Conservation (phyloP, 2,113 vertebrate species). For the Gnathonemus longibarbis region DNA sequence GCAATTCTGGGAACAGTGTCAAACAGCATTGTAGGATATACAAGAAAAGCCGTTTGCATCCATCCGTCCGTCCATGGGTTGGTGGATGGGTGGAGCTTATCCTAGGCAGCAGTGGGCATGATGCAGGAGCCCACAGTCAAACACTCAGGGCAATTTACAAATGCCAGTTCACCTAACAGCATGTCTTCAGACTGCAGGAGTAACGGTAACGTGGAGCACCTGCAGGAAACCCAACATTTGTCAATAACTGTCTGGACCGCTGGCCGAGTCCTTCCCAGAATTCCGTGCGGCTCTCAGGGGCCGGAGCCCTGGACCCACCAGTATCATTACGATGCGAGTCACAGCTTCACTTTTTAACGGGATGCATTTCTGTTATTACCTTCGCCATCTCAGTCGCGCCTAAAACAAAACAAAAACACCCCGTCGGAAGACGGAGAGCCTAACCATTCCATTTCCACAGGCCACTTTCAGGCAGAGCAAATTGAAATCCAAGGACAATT, state of each 20-base stretch:
- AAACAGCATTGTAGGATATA: neutral
- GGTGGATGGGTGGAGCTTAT: neutral
- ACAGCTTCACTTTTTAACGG: neutral
- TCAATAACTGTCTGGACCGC: neutral
- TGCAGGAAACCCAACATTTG: neutral
- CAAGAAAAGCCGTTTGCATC: neutral
- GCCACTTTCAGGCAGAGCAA: neutral
- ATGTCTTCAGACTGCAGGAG: neutral
- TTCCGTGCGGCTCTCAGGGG: neutral
- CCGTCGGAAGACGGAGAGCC: neutral
- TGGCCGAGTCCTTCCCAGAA: neutral
- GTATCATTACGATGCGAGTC: neutral
- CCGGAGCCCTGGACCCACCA: neutral
- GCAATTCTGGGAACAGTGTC: neutral
- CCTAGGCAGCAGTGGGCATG: neutral
- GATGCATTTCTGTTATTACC: conserved; percentile 8
- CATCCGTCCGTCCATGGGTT: neutral
- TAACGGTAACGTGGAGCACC: neutral
- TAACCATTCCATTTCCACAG: neutral
- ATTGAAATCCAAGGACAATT: conserved; percentile 6
- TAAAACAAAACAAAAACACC: conserved; percentile 8
- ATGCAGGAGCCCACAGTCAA: neutral
- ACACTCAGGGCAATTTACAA: neutral
- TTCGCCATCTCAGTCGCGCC: neutral
- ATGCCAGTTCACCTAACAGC: neutral